Conservation (phyloP, 1,140 invertebrate genomes). For the Leptinotarsa texana region DNA sequence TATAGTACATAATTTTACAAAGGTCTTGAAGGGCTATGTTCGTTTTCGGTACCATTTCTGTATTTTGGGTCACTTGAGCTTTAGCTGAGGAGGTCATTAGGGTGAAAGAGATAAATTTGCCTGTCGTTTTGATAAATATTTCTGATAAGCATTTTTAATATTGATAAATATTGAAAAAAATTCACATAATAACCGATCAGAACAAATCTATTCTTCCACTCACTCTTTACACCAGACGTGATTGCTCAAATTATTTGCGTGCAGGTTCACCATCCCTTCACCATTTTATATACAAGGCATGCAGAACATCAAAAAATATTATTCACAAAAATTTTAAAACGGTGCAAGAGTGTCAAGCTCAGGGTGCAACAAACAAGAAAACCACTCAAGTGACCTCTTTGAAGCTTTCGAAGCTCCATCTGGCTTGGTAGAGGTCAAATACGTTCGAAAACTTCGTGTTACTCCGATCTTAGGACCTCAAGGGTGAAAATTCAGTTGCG, state of each 20-base stretch:
- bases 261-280: slow-evolving; percentile 2
- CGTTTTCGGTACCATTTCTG: slow-evolving; percentile 19
- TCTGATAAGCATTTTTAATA: too few relatives aligned
- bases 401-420: slow-evolving; percentile 21
- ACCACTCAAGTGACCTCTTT: slow-evolving; percentile 31
- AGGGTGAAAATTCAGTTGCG: too few relatives aligned
- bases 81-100: background rate
- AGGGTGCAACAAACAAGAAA: slow-evolving; percentile 6
- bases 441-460: background rate
- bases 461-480: background rate
- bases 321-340: slow-evolving; percentile 24
- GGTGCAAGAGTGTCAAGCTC: slow-evolving; percentile 20
- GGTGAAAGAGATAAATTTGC: background rate
- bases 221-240: background rate
- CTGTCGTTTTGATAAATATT: too few relatives aligned
- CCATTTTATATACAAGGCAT: slow-evolving; percentile 6
- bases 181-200: background rate
- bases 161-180: too few relatives aligned
- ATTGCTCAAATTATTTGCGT: background rate
- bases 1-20: slow-evolving; percentile 17
- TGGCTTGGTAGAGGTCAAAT: background rate
- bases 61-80: slow-evolving; percentile 23
- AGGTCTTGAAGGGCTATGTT: background rate
- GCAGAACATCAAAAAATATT: slow-evolving; percentile 18
- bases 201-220: background rate